Evolutionary conservation across 2,888 invertebrate genomes (phyloP), one percentile per base, ranked within the genome.

Genomic region (Nysson spinosus): DNA sequence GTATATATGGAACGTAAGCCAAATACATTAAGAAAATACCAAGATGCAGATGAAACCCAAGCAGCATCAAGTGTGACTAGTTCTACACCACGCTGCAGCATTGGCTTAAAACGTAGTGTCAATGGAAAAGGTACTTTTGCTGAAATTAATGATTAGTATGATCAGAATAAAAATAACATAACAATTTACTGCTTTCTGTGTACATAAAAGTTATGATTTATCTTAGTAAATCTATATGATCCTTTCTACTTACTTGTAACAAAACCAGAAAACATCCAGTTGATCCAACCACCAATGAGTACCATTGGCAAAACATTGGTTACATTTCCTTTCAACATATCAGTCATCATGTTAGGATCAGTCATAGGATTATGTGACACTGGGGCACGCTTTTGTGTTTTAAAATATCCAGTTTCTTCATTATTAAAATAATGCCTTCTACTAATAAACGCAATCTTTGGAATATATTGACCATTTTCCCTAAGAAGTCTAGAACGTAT

Each of bases 231-330:
- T 19, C 22, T 28, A 16, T 12, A 12, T 39, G 37, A 32, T 9
- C n/a, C 0, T 4, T 0, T 43, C 1, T 42, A 87, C 90, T 88
- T 89, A 93, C 95, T 99, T n/a, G 99, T 98, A 28, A 99, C 95
- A 85, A 99, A 99, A 49, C 99, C 99, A 39, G 98, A 99, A 88
- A 99, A 99, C 91, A 99, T 99, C 99, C 99, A 99, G 87, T 99
- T 99, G 80, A 99, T 99, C 99, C 99, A 99, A 7, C 97, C 99
- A 81, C 99, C 99, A 77, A 99, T 99, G 2, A 99, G 93, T 70
- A 99, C 96, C 98, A 99, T 99, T 0, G 99, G 99, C 75, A 99
- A 88, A 12, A 99, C 98, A 89, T 99, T 99, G 2, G 99, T 97
- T 19, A 99, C 92, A 88, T 99, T 99, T 43, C 99, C 99, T 88